Base-by-base conservation (phyloP, 1,140 invertebrate genomes). In the Brachionus rotundiformis region DNA sequence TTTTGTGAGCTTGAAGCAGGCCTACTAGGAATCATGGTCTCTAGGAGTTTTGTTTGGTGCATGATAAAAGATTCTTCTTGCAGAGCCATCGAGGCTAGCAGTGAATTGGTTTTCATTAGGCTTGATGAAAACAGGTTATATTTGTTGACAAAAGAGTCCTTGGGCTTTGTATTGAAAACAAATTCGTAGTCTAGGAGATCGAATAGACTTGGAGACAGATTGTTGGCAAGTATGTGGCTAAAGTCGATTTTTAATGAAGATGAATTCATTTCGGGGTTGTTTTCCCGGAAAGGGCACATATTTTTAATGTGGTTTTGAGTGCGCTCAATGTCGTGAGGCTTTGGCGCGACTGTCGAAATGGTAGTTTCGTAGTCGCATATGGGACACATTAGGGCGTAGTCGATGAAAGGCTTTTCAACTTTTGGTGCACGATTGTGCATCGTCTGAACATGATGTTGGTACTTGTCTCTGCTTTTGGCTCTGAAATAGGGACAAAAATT, bases 101-200 rank as follows among this genome's bases (percentile, higher is more conserved):
- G 19, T 3, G 68, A 73, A 29, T 73, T 73, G 19, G 68, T 73
- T 19, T 44, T 73, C 23, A 73, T 23, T 13, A 73, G 29, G 7
- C 68, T 25, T 10, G 36, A 25, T 3, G 68, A 44, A n/a, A 73
- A 73, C 41, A 73, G 19, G 36, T 47, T 47, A n/a, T n/a, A 79
- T 23, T 79, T 79, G n/a, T 59, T 63, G 7, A 79, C 11, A 8
- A 11, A 63, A 3, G 19, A 0, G 2, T 79, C 76, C 16, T 11
- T 23, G 19, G 76, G 76, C 36, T 54, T 54, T 23, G 19, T 7
- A 11, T 79, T 41, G 16, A 79, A 79, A 25, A 79, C 0, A 41
- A 79, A 79, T 25, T 79, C 76, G 13, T 59, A 79, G 23, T 79
- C 47, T 10, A 63, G 19, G 1, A 79, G 25, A 27, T 79, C 76